Base-by-base conservation (phyloP, 2,888 invertebrate species). In the Pterostichus madidus region DNA sequence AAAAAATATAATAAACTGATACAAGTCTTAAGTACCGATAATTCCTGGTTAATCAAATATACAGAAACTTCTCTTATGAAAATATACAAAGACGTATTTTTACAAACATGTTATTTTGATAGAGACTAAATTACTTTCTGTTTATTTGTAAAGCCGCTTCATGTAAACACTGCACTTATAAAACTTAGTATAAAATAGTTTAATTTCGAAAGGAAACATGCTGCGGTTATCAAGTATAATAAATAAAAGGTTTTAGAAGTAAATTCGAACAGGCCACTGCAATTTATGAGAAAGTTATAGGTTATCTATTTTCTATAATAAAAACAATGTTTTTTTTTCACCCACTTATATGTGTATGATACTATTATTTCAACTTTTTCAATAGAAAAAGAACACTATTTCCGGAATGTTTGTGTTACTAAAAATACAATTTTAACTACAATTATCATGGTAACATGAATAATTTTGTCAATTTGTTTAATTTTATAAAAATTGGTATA, bases 71-170 rank as follows among this genome's bases (percentile, higher is more conserved):
- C 49, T 49, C 49, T 56, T 44, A 7, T 13, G 15, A 71, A 52
- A 76, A 76, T 76, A 53, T 32, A 76, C 76, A 17, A 13, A 52
- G 13, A 31, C 35, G 46, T 59, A 77, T 77, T 77, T 56, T 77
- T 77, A 39, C 35, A 32, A 56, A 56, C 46, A 39, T 15, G 71
- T 71, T 71, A 77, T 77, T 77, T 77, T 71, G 56, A 71, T 71
- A 77, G 56, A 56, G 56, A 56, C 77, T 77, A 56, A 77, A 77
- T 53, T 39, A 77, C 39, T n/a, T 39, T 44, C 44, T 77, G 59
- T 77, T 77, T 77, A 77, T 77, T 77, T 77, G 11, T 35, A 2
- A 35, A 77, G 44, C 8, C 24, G 59, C 11, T 11, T 39, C 44
- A 15, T 17, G 32, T 77, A 59, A 56, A 77, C 39, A 77, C 15